Percentiles rank a stretch among this genome's conserved stretches.
Evolutionary conservation across 2,888 invertebrate species (phyloP).

Genomic region (Mythimna pallens): DNA sequence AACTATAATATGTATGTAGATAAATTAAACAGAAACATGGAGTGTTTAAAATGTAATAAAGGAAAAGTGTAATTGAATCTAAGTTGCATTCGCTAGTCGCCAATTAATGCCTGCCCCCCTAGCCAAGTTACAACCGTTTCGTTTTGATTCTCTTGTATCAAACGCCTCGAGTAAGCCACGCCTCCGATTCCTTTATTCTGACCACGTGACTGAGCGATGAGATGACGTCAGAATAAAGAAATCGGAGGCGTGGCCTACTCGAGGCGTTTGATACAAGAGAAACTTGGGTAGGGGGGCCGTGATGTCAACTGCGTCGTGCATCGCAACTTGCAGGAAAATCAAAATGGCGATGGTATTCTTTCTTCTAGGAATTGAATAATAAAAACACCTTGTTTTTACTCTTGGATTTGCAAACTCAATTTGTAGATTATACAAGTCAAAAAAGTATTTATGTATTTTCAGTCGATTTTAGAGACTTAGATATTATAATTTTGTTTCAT

Average conservation of each 20-base stretch:
- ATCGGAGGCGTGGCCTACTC: too few relatives aligned
- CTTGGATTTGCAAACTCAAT: background rate
- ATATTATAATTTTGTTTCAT: conserved; percentile 12
- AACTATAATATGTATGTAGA: conserved; percentile 38
- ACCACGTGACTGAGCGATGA: too few relatives aligned
- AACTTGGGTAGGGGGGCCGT: too few relatives aligned
- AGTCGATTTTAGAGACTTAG: background rate
- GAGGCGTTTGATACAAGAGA: too few relatives aligned
- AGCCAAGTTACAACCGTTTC: too few relatives aligned
- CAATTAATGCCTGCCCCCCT: background rate
- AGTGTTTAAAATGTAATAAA: background rate
- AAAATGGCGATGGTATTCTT: background rate
- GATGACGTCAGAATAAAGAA: too few relatives aligned
- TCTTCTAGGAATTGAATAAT: background rate
- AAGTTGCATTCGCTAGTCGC: background rate
- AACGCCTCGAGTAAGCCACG: too few relatives aligned
- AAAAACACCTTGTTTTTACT: background rate
- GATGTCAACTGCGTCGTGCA: background rate
- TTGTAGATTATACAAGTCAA: background rate
- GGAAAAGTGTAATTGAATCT: background rate
- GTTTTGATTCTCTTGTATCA: too few relatives aligned
- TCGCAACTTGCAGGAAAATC: background rate
- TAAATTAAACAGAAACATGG: background rate
- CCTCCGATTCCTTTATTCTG: too few relatives aligned
- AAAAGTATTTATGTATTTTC: background rate